phyloP scores from a whole-genome alignment of 2,797 vertebrate species.

The Netta rufina region DNA sequence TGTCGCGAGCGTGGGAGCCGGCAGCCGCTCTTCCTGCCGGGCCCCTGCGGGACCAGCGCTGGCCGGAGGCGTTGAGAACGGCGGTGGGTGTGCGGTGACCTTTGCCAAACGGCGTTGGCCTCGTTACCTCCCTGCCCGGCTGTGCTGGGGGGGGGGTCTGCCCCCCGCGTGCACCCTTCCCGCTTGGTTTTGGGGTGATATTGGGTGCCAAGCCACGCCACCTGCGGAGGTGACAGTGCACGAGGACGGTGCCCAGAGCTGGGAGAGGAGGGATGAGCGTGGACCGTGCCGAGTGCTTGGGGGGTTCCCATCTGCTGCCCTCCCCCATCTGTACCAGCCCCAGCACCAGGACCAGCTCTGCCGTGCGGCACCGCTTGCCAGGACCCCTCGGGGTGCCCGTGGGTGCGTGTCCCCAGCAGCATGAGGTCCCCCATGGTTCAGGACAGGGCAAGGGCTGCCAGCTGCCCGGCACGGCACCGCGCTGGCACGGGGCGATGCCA shows the following conservation, averaged over 20 bases:
- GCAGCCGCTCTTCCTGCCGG: not conserved
- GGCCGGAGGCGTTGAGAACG: not conserved
- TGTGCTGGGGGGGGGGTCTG: not conserved
- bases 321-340: not conserved
- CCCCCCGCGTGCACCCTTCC: no score
- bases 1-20: fast-evolving
- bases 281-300: not conserved
- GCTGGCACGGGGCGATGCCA: not conserved
- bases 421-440: not conserved
- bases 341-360: not conserved
- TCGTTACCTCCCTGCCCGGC: not conserved
- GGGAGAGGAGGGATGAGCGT: not conserved
- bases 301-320: not conserved
- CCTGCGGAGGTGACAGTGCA: not conserved
- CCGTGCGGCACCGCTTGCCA: not conserved
- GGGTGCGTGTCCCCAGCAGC: no score
- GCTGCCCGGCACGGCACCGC: no score
- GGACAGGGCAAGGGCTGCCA: no score
- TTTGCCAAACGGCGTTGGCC: not conserved
- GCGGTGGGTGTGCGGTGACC: not conserved
- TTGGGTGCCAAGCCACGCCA: not conserved
- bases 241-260: not conserved
- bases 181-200: not conserved
- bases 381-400: not conserved
- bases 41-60: not conserved